phyloP scores from a whole-genome alignment of 2,888 invertebrate species.

The Branchellion lobata region DNA sequence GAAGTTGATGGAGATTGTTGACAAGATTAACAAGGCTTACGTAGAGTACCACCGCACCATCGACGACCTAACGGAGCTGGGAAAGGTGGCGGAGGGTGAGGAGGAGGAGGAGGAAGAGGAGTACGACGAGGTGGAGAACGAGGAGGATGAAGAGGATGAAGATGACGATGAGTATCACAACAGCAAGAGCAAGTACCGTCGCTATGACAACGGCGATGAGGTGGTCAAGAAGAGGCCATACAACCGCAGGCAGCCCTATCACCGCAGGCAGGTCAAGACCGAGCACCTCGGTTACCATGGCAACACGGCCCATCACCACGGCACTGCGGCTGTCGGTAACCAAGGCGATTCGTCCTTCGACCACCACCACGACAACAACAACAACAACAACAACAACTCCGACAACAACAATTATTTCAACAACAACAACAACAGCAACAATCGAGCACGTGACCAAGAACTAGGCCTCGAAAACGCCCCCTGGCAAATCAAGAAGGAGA shows the following conservation, averaged over 20 bases:
- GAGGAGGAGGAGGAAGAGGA: constrained; percentile 32
- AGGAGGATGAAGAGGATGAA: background rate
- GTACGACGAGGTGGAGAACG: constrained; percentile 2
- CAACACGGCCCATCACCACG: constrained; percentile 9
- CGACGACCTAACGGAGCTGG: constrained; percentile 40
- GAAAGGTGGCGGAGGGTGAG: background rate
- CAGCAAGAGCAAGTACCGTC: background rate
- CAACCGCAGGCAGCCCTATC: background rate
- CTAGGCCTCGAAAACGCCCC: background rate
- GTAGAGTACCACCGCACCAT: constrained; percentile 43
- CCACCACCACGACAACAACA: background rate
- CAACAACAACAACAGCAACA: background rate
- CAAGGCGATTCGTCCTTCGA: no score
- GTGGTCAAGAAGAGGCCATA: background rate
- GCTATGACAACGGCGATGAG: background rate
- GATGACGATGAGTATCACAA: background rate
- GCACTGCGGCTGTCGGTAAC: background rate
- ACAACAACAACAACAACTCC: background rate
- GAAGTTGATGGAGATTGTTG: constrained; percentile 42
- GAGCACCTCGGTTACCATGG: background rate
- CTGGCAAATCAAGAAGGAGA: constrained; percentile 20
- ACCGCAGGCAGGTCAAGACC: background rate
- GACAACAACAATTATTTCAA: background rate
- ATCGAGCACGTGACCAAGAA: no score
- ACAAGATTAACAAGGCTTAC: constrained; percentile 38